Base-by-base conservation (phyloP, 1,140 invertebrate species). In the Drosophila kohkoa region DNA sequence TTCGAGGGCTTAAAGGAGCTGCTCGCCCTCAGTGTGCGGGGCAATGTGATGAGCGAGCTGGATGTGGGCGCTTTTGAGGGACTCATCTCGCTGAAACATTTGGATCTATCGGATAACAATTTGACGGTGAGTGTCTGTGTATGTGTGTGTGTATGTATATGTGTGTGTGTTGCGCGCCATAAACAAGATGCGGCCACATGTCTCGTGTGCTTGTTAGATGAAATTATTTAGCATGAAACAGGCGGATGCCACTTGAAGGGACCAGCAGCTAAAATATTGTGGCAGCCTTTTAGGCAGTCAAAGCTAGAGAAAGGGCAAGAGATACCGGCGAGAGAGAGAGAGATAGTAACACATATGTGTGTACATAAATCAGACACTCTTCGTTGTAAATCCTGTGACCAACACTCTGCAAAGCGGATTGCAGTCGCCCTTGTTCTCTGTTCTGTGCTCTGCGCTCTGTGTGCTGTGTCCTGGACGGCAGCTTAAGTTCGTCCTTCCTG, bases 91-190 rank as follows among this genome's bases (percentile, higher is more conserved):
- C 89, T 98, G 1, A 94, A 95, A 49, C 93, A 95, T 79, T 93
- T 98, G 54, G 95, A 97, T 92, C 92, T 98, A 59, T 96, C 96
- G 58, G 95, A 96, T 79, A 97, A 97, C 92, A 97, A 97, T 93
- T 93, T 97, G 79, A 96, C 96, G 67, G 93, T 92, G 54, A 90
- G 92, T 88, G 41, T 25, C 20, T 25, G 20, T 25, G 0, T 20
- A 2, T 20, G 20, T 25, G 20, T 20, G 20, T 20, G 20, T 20
- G 20, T 25, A 3, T 25, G 20, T 25, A 3, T 20, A 2, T 25
- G 20, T 3, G 20, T 4, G 16, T 20, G 16, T 2, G 1, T 2
- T 4, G 20, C 25, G 16, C 4, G 28, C 48, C 15, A 46, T 38
- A 64, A 35, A 20, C 46, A 71, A 64, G 32, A 51, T n/a, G 67